Conservation (phyloP, 2,113 vertebrate genomes). For the Sporophila hypoxantha region DNA sequence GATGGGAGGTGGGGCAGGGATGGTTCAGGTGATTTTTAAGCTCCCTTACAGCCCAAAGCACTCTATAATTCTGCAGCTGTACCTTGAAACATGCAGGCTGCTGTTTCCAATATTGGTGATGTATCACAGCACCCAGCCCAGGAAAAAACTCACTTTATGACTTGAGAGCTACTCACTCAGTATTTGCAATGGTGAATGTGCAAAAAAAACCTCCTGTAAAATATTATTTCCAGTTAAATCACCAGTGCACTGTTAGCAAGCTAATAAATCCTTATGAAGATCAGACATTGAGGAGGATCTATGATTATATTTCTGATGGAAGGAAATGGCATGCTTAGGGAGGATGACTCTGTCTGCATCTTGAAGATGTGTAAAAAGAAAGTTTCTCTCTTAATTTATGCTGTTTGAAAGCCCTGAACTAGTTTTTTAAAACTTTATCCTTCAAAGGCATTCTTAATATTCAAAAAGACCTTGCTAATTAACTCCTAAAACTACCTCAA, state of each 20-base stretch:
- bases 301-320: conserved; percentile 17
- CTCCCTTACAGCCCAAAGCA: not conserved
- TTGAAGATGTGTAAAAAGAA: conserved; percentile 3
- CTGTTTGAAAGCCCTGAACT: conserved; percentile 59
- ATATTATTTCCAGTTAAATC: not conserved
- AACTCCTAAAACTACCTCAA: conserved; percentile 58
- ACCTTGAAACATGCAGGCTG: not conserved
- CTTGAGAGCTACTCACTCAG: not conserved
- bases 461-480: conserved; percentile 59
- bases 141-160: not conserved
- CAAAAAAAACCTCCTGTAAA: not conserved
- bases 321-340: not conserved
- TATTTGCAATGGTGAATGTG: not conserved
- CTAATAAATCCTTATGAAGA: conserved; percentile 3
- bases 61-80: not conserved
- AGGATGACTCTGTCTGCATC: conserved; percentile 22
- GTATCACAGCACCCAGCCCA: not conserved
- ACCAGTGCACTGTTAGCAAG: not conserved
- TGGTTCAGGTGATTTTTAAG: not conserved
- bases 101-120: not conserved
- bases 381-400: conserved; percentile 55
- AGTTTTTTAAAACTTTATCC: conserved; percentile 59
- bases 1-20: not conserved
- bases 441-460: conserved; percentile 58
- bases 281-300: not conserved